phyloP scores from a whole-genome alignment of 2,888 invertebrate species.

The Agonopterix arenella region DNA sequence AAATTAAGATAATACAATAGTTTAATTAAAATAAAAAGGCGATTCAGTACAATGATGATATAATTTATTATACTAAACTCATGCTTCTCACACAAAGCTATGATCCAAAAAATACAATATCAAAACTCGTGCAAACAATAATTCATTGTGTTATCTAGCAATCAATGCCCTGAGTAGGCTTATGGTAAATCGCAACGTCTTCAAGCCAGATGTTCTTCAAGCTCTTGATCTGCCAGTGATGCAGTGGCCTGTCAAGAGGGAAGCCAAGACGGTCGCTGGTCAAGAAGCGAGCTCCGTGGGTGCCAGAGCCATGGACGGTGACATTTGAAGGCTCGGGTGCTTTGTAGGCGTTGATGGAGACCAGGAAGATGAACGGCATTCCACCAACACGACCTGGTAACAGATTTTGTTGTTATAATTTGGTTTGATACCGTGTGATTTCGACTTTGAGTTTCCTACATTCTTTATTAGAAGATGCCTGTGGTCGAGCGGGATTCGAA shows the following conservation, averaged over 20 bases:
- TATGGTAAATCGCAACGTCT: constrained; percentile 70
- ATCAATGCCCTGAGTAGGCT: constrained; percentile 18
- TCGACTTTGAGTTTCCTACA: no score
- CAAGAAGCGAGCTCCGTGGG: constrained; percentile 38
- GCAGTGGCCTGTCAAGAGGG: constrained; percentile 69
- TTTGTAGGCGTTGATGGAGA: constrained; percentile 74
- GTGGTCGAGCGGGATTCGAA: no score
- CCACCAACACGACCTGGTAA: constrained; percentile 62
- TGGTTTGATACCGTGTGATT: no score
- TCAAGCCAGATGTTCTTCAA: constrained; percentile 72
- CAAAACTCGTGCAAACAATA: no score
- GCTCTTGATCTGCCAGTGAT: constrained; percentile 40
- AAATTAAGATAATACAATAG: no score
- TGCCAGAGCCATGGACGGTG: constrained; percentile 62
- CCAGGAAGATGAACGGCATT: constrained; percentile 78
- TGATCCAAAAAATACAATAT: no score
- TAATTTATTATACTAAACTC: no score
- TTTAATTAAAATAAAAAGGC: no score
- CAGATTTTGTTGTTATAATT: neutral
- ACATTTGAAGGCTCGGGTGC: constrained; percentile 62
- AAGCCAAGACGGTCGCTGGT: constrained; percentile 66
- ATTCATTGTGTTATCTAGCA: no score
- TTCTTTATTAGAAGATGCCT: no score
- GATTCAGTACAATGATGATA: no score
- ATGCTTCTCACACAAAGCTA: no score